Evolutionary conservation across 2,797 vertebrate species (phyloP).

Genomic region (Acrossocheilus wenchowensis): DNA sequence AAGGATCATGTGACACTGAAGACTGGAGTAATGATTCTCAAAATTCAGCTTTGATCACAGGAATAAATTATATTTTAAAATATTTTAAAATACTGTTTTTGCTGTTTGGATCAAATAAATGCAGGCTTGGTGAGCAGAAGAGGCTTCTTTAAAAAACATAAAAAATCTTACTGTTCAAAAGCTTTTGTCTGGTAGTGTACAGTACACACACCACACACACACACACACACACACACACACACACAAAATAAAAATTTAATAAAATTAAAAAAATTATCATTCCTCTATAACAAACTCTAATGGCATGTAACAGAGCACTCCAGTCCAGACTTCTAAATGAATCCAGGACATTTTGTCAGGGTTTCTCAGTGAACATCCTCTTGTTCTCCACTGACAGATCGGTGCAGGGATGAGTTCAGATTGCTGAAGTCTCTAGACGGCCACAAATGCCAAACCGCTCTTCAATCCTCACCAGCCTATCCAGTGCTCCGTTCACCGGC

Average conservation of each 20-base stretch:
- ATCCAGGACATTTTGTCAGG: constrained; percentile 8
- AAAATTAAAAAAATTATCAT: not conserved
- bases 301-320: not conserved
- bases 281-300: not conserved
- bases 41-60: not conserved
- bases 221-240: not conserved
- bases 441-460: constrained; percentile 11
- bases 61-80: no score
- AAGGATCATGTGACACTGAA: not conserved
- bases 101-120: not conserved
- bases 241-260: not conserved
- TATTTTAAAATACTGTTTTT: not conserved
- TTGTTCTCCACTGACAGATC: constrained; percentile 6
- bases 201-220: not conserved
- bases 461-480: constrained; percentile 32
- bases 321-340: not conserved
- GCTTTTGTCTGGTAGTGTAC: not conserved
- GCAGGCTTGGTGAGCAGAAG: not conserved
- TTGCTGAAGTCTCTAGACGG: not conserved
- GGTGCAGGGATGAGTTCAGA: constrained; percentile 21
- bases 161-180: no score
- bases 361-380: constrained; percentile 17
- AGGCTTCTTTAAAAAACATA: no score
- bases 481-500: not conserved
- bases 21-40: not conserved